Evolutionary conservation across 2,888 invertebrate genomes (phyloP).

Genomic region (Lycophotia porphyrea): DNA sequence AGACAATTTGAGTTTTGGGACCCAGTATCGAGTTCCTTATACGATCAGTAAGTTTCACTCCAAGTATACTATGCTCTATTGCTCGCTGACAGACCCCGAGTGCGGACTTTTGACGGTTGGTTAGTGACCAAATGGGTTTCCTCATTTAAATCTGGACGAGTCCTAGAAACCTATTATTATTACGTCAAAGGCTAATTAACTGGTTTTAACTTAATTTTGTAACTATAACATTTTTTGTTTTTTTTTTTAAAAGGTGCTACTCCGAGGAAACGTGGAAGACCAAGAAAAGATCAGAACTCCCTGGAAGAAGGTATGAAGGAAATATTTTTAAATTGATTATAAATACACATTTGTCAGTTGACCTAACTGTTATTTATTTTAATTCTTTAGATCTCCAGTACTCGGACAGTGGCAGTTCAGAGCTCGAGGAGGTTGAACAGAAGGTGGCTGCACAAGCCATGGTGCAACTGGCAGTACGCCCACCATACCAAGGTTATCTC

Average conservation of each 20-base stretch:
- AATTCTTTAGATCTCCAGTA: conserved; percentile 84
- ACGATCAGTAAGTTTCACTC: too few relatives aligned
- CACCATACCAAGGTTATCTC: conserved; percentile 65
- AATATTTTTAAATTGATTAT: not conserved
- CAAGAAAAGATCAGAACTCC: conserved; percentile 91
- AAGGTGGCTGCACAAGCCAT: conserved; percentile 94
- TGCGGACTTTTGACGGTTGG: too few relatives aligned
- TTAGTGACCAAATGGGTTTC: not conserved
- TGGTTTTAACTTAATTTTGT: not conserved
- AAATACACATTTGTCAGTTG: not conserved
- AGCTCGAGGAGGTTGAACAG: conserved; percentile 88
- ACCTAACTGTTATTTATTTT: not conserved
- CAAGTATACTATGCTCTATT: too few relatives aligned
- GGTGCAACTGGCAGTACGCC: conserved; percentile 91
- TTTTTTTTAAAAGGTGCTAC: conserved; percentile 74
- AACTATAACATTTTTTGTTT: not conserved
- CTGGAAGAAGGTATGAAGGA: conserved; percentile 92
- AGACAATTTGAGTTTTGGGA: too few relatives aligned
- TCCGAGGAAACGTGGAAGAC: conserved; percentile 86
- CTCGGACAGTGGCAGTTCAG: conserved; percentile 88
- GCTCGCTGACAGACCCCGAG: too few relatives aligned
- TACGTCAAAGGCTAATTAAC: not conserved
- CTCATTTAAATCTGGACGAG: not conserved
- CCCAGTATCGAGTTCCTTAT: too few relatives aligned
- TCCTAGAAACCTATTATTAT: not conserved